Evolutionary conservation across 2,888 invertebrate genomes (phyloP), one percentile per base, ranked within the genome.

Genomic region (Pachymerium ferrugineum): DNA sequence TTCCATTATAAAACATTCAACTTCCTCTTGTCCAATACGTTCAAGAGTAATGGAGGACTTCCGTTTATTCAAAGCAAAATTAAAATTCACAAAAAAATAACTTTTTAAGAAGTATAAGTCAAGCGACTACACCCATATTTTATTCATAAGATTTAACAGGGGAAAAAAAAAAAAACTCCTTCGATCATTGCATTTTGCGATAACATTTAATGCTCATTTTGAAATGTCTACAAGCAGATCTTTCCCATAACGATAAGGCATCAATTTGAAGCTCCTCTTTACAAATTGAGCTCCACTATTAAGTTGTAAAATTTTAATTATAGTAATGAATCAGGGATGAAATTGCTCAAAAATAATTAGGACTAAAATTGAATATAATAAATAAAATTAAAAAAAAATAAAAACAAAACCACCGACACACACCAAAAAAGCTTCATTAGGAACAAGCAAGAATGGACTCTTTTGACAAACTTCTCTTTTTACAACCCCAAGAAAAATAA

Each of bases 231-330:
- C 47, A 54, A n/a, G 47, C n/a, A n/a, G 16, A 54, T 22, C 47
- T 16, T 54, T 54, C n/a, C n/a, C 8, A 54, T 22, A 22, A 54
- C 22, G 19, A 54, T 54, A 54, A 54, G 19, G 22, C 19, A 54
- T 54, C 47, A 22, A 16, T 54, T 54, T 19, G 19, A n/a, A 19
- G 47, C 19, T 54, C 19, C 47, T 16, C 22, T 10, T 54, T 54
- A 54, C 47, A 54, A 54, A 54, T 54, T 54, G 62, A 62, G 62
- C 28, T 14, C 25, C 16, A n/a, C 62, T 62, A 62, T 62, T 62
- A 62, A 62, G 62, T 25, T 25, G n/a, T 62, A 62, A 62, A 62
- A 62, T 25, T 62, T 62, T 62, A 62, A 62, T 62, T 62, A 62
- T 3, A 25, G 62, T 62, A 62, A 62, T 62, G 62, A 62, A 62